Base-by-base conservation (phyloP, 2,888 invertebrate genomes). In the Cheilosia impressa region DNA sequence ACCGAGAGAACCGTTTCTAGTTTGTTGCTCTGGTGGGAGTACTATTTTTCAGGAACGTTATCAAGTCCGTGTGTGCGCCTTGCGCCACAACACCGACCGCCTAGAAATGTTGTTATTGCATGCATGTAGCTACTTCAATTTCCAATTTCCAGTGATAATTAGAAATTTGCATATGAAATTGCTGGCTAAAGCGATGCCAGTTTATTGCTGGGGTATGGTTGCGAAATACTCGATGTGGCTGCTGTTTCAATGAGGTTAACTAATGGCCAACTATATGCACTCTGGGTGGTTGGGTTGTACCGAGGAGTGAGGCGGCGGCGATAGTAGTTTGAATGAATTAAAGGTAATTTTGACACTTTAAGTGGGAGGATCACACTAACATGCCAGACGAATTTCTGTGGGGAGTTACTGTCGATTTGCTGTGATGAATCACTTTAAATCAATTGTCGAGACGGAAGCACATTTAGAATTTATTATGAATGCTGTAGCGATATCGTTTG, bases 151-250 rank as follows among this genome's bases (percentile, higher is more conserved):
- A 84, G 87, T 84, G 84, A 84, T 84, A 87, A 87, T 84, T 87
- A 87, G 72, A 80, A 87, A 87, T 87, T 87, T 84, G 87, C 87
- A 87, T 87, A 87, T 19, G 71, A 84, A 87, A 87, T 87, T 87
- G 79, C 60, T 43, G 69, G 69, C 57, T 87, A 72, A 76, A 58
- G 45, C 60, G 52, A 53, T 45, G 63, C 52, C 58, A 34, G 80
- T 55, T 60, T 17, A 72, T 78, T 68, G 66, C 41, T 53, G 60
- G 71, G 19, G 52, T 31, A 66, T 71, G 45, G 65, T 73, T 52
- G 69, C 41, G 47, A 69, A 69, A 69, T 66, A 52, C 17, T 13
- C 24, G 43, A 57, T 58, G 50, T 55, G 38, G 41, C 34, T 62
- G 38, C 41, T 53, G 27, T 31, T 50, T 75, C 60, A 65, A 53